These are phyloP conservation scores for Aselliscus stoliczkanus DNA, from an alignment of 2,797 vertebrate genomes.

Conservation along the genomic window DNA sequence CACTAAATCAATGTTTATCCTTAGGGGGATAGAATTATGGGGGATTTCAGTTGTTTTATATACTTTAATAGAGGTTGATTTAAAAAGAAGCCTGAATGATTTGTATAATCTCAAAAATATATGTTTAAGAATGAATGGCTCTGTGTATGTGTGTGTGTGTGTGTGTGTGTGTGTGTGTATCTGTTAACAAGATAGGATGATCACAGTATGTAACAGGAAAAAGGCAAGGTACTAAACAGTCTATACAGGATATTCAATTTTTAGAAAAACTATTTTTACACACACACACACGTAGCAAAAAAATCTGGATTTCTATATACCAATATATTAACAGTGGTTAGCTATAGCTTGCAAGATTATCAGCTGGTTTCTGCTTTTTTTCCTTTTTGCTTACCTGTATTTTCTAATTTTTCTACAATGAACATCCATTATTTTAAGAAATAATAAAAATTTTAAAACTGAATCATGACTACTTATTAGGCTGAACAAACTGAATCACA, in stretches of 20 bases:
- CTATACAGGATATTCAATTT: background rate
- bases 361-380: background rate
- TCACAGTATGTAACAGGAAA: background rate
- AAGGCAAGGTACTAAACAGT: background rate
- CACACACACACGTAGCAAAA: background rate
- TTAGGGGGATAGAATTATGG: background rate
- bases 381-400: background rate
- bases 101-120: background rate
- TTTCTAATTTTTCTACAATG: constrained; percentile 27
- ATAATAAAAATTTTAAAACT: background rate
- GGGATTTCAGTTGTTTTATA: background rate
- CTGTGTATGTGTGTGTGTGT: too few relatives aligned
- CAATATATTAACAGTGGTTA: constrained; percentile 1
- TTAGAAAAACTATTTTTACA: background rate
- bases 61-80: background rate
- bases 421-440: constrained; percentile 38
- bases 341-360: background rate
- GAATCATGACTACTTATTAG: constrained; percentile 14
- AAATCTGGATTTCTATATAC: background rate
- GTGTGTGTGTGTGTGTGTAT: too few relatives aligned
- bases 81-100: background rate
- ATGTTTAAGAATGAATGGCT: background rate
- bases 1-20: background rate
- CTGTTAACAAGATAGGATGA: background rate
- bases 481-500: constrained; percentile 27